Evolutionary conservation across 2,113 vertebrate genomes (phyloP), one percentile per base, ranked within the genome.

Genomic region (Hiodon tergisus): DNA sequence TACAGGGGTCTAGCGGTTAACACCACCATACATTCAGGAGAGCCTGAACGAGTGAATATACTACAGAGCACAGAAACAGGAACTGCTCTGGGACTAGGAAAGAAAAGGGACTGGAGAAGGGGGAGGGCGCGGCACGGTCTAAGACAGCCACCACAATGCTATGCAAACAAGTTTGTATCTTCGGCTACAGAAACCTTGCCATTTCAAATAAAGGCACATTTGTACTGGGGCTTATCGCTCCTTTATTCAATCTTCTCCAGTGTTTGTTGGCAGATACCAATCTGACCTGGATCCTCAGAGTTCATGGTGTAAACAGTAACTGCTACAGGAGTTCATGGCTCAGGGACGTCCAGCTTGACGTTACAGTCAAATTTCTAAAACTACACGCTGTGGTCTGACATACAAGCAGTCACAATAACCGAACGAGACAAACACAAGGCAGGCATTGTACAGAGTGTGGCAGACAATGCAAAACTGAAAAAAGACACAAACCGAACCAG

Each of bases 381-480:
- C 1, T 31, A 2, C 31, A 31, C n/a, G 16, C 16, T 50, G 14
- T 14, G 9, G 14, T 16, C 6, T 69, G 2, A n/a, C 53, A 2
- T 71, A 9, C 69, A 61, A 67, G 60, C 55, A 68, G 68, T 67
- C 74, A 80, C 79, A 84, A 76, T 77, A 77, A 88, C 84, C 80
- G 83, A 86, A 87, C 70, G 78, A 78, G 54, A 74, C 17, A 57
- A 50, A 71, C 52, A 51, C 47, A 52, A 48, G 76, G 47, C 50
- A 14, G 51, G 76, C 71, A 31, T 31, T 31, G 79, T 70, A 67
- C 61, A 77, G 59, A 52, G 58, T 77, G 78, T 71, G 70, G 79
- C 67, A 75, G 72, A 54, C 77, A 76, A 67, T 17, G 71, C 66
- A 62, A 53, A 54, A 54, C 63, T 66, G 16, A 65, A 54, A 73